Evolutionary conservation across 2,888 invertebrate genomes (phyloP).

Genomic region (Strigamia crassipes): DNA sequence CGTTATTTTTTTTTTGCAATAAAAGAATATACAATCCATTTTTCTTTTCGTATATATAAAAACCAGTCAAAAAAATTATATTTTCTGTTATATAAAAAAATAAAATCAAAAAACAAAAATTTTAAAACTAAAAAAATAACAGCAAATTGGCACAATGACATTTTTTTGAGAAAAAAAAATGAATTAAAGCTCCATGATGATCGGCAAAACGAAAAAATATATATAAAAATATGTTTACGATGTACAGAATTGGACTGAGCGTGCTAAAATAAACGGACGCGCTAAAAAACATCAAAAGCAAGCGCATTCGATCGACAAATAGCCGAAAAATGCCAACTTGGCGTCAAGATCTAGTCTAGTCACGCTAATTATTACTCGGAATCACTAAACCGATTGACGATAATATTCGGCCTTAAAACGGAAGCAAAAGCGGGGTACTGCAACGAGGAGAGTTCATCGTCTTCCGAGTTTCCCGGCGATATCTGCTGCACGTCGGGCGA

Average conservation of each 20-base stretch:
- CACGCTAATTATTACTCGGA: conserved; percentile 33
- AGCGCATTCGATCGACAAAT: background rate
- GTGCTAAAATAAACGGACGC: background rate
- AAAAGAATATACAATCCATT: background rate
- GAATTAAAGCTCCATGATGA: background rate
- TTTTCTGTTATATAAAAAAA: too few species aligned
- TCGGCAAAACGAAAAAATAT: background rate
- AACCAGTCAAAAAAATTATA: too few species aligned
- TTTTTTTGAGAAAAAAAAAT: background rate
- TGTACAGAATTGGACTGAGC: background rate
- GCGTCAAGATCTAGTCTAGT: background rate
- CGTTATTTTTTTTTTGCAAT: background rate
- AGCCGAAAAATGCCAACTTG: background rate
- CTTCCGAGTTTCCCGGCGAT: background rate
- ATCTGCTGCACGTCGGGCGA: background rate
- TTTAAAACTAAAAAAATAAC: background rate
- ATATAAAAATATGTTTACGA: background rate
- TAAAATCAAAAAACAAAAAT: background rate
- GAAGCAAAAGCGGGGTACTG: background rate
- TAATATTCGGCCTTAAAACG: conserved; percentile 43
- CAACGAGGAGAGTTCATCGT: background rate
- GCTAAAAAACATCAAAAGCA: background rate
- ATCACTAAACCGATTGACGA: conserved; percentile 43
- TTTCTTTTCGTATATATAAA: background rate
- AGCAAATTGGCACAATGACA: background rate